Evolutionary conservation across 2,888 invertebrate genomes (phyloP).

Genomic region (Altica lythri): DNA sequence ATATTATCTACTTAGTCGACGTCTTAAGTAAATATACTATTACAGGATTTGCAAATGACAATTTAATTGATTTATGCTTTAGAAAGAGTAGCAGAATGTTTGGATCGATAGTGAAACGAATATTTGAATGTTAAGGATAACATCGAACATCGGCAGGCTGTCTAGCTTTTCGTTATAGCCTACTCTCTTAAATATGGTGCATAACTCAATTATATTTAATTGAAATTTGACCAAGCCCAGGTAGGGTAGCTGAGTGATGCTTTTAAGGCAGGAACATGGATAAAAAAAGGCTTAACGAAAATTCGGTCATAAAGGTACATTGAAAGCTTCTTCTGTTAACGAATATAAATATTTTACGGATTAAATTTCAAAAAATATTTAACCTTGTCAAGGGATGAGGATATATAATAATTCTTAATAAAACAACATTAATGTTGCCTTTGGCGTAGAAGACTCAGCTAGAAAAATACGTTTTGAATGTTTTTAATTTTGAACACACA

Average conservation of each 20-base stretch:
- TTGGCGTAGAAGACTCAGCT: too few species aligned
- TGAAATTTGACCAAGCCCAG: conserved; percentile 38
- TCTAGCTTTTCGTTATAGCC: conserved; percentile 5
- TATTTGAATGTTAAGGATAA: conserved; percentile 19
- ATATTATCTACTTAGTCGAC: conserved; percentile 45
- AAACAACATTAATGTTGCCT: too few species aligned
- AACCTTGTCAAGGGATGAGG: too few species aligned
- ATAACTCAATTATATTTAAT: conserved; percentile 35
- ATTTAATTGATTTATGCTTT: conserved; percentile 25
- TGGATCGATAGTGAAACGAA: conserved; percentile 17
- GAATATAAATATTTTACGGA: too few species aligned
- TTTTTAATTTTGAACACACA: too few species aligned
- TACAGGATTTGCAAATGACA: conserved; percentile 31
- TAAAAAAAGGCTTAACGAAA: background rate
- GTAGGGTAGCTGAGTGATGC: conserved; percentile 34
- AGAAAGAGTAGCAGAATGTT: conserved; percentile 15
- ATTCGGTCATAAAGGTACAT: too few species aligned
- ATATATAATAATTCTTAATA: too few species aligned
- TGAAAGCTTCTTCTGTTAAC: too few species aligned
- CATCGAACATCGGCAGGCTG: conserved; percentile 9
- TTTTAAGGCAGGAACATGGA: conserved; percentile 22
- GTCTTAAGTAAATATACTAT: conserved; percentile 46
- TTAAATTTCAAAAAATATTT: too few species aligned
- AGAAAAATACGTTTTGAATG: too few species aligned
- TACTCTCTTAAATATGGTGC: conserved; percentile 30